Conservation (phyloP, 2,797 vertebrate genomes). For the Paguma larvata region DNA sequence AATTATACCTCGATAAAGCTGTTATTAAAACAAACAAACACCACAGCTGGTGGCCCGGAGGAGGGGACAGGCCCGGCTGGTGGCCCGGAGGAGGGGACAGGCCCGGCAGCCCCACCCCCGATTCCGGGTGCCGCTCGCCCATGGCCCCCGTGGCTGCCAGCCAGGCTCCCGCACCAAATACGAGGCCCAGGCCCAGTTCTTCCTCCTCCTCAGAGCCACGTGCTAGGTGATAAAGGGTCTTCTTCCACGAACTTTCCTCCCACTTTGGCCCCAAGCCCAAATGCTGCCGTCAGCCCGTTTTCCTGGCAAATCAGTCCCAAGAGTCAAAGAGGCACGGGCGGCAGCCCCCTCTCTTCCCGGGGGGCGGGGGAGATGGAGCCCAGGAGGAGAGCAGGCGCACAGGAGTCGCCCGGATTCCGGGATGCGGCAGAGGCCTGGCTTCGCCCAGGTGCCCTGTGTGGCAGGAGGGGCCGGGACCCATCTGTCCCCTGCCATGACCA, state of each 20-base stretch:
- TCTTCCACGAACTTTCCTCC: background rate
- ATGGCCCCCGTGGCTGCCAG: background rate
- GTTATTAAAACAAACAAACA: conserved; percentile 72
- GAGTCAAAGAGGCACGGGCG: background rate
- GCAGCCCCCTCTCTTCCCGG: background rate
- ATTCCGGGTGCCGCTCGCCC: background rate
- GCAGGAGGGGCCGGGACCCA: background rate
- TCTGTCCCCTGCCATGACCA: background rate
- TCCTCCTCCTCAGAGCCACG: background rate
- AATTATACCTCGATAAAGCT: conserved; percentile 74
- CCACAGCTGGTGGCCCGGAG: conserved; percentile 59
- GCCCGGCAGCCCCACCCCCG: background rate
- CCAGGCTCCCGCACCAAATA: background rate
- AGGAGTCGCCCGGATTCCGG: background rate
- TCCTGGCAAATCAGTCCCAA: background rate
- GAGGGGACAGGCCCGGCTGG: conserved; percentile 5
- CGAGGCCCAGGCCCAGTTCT: background rate
- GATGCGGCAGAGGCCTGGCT: background rate
- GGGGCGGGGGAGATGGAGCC: background rate
- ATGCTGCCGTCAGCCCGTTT: background rate
- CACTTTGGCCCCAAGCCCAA: background rate
- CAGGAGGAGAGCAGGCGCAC: background rate
- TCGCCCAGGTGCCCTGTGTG: background rate
- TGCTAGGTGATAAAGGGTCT: background rate
- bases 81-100: background rate